Conservation (phyloP, 2,113 vertebrate species). For the Heterotis niloticus region DNA sequence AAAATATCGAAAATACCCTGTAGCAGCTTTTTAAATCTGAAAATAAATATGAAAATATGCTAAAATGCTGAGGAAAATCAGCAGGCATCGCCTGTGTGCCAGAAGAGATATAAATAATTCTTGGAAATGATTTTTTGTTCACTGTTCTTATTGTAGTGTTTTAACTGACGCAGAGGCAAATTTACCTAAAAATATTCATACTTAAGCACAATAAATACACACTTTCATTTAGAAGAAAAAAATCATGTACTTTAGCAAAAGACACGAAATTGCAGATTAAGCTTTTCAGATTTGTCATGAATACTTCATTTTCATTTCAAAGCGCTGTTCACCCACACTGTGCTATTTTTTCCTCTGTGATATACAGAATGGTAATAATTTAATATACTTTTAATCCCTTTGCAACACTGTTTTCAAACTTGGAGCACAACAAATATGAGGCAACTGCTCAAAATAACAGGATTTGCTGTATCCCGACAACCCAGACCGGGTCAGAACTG, state of each 20-base stretch:
- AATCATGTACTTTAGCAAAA: constrained; percentile 36
- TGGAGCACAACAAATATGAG: too few species aligned
- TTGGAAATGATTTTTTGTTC: too few species aligned
- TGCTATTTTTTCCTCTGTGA: constrained; percentile 45
- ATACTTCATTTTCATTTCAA: constrained; percentile 56
- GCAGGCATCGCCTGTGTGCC: neutral
- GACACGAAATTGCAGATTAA: constrained; percentile 51
- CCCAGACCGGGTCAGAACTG: too few species aligned
- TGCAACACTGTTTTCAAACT: too few species aligned
- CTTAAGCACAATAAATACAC: constrained; percentile 40
- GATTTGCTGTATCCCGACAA: too few species aligned
- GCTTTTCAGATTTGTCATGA: constrained; percentile 58
- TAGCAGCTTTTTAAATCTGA: too few species aligned
- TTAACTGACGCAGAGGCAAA: constrained; percentile 33
- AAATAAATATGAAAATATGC: too few species aligned
- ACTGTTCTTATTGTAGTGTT: neutral
- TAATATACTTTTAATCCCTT: constrained; percentile 23
- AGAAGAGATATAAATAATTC: neutral
- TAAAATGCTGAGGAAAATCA: neutral
- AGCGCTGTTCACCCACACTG: constrained; percentile 52
- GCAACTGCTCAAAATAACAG: too few species aligned
- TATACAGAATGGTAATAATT: constrained; percentile 16
- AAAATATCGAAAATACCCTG: too few species aligned
- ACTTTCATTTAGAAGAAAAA: constrained; percentile 42
- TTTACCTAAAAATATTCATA: constrained; percentile 42